phyloP scores from a whole-genome alignment of 2,888 invertebrate species.

The Sthenelais limicola region DNA sequence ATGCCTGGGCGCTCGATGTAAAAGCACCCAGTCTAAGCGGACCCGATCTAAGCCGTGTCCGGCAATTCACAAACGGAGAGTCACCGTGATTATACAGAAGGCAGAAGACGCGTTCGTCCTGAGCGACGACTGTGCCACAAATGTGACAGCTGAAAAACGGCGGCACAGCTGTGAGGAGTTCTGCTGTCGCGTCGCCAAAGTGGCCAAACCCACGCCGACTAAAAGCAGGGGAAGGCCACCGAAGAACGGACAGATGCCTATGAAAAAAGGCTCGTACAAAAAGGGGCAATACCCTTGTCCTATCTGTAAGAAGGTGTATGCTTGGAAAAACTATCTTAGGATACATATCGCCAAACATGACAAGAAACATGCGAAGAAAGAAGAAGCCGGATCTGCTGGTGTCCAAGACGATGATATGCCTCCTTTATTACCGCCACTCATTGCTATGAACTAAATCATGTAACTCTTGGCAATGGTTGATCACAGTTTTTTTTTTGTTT shows the following conservation, averaged over 20 bases:
- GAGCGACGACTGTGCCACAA: neutral
- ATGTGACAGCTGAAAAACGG: neutral
- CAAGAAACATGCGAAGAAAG: too few relatives aligned
- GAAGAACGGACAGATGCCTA: slow-evolving; percentile 3
- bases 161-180: neutral
- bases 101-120: slow-evolving; percentile 16
- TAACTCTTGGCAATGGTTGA: too few relatives aligned
- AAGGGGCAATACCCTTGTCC: slow-evolving; percentile 28
- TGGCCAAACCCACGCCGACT: neutral
- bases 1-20: too few relatives aligned
- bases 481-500: too few relatives aligned
- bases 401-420: too few relatives aligned
- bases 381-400: too few relatives aligned
- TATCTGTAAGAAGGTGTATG: slow-evolving; percentile 22
- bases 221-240: slow-evolving; percentile 9
- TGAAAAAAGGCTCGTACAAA: slow-evolving; percentile 18
- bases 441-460: too few relatives aligned
- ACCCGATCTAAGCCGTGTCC: too few relatives aligned
- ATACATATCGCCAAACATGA: slow-evolving; percentile 30
- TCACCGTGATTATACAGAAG: neutral
- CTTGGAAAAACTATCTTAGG: slow-evolving; percentile 29
- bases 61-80: neutral
- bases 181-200: neutral
- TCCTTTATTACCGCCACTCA: too few relatives aligned
- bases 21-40: too few relatives aligned